Evolutionary conservation across 2,797 vertebrate species (phyloP), one percentile per base, ranked within the genome.

Genomic region (Pyrocephalus nanus): DNA sequence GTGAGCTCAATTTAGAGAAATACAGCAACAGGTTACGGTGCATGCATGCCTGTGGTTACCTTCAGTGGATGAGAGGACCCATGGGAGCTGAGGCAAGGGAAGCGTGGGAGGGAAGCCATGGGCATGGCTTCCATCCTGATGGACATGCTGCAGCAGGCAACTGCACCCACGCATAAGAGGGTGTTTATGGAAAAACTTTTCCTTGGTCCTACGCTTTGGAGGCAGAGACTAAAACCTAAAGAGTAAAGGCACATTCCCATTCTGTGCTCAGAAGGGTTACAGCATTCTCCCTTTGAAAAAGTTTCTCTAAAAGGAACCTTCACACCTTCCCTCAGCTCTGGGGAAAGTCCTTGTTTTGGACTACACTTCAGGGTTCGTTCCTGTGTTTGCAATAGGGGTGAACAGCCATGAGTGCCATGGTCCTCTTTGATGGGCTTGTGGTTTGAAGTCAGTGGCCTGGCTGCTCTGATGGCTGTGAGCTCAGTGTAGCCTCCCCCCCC

Each of bases 81-180:
- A 6, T 8, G 9, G 29, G 23, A 38, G 20, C 32, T 67, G 58
- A 8, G 36, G 22, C 45, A 23, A 69, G 36, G 53, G 48, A 43
- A 74, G 36, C 17, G 57, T 34, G 50, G 32, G 45, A 77, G 29
- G 43, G 10, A 54, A 86, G 27, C 15, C 84, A 26, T 0, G 0
- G 60, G 60, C 45, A 70, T 1, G 1, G 57, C 51, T 57, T 10
- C 69, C 40, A 23, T 38, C 45, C 71, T 1, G 0, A 19, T 3
- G 1, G 2, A 34, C 15, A 1, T 71, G 70, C 57, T 80, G 65
- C 47, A 43, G 48, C 73, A 84, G 34, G 73, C 70, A 58, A 7
- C 53, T 8, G 5, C 42, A 13, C 57, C 73, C 70, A 62, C 7
- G 0, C 1, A 0, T 70, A 8, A 55, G 66, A 67, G 9, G 34